These are phyloP conservation scores for Brachionus koreanus DNA, from an alignment of 1,140 invertebrate genomes.

Conservation along the genomic window DNA sequence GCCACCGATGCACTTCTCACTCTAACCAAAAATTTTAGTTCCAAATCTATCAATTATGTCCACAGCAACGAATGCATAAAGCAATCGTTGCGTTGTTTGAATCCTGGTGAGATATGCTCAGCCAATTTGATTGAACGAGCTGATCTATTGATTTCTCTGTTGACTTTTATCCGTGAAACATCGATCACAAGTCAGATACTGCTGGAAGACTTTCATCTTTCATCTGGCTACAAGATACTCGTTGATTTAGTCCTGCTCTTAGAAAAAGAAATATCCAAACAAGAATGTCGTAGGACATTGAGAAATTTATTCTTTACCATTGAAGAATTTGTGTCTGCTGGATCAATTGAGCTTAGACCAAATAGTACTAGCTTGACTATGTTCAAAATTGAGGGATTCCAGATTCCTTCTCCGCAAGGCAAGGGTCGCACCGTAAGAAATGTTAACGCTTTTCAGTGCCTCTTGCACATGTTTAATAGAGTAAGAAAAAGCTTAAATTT, in stretches of 20 bases:
- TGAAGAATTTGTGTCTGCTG: conserved; percentile 76
- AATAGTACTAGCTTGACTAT: conserved; percentile 68
- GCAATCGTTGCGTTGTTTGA: background rate
- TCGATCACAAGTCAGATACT: background rate
- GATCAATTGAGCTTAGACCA: conserved; percentile 74
- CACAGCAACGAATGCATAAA: conserved; percentile 12
- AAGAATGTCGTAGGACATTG: conserved; percentile 51
- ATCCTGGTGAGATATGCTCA: conserved; percentile 33
- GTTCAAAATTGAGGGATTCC: conserved; percentile 87
- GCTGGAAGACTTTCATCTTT: conserved; percentile 31
- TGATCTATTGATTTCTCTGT: conserved; percentile 14
- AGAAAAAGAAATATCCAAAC: conserved; percentile 50
- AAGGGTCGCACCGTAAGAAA: conserved; percentile 75
- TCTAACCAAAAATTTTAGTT: conserved; percentile 12
- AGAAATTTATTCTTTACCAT: conserved; percentile 44
- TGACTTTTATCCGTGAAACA: conserved; percentile 22
- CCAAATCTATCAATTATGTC: conserved; percentile 28
- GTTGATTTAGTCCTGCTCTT: conserved; percentile 50
- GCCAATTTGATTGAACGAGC: conserved; percentile 33
- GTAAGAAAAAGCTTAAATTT: conserved; percentile 56
- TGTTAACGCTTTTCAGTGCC: conserved; percentile 87
- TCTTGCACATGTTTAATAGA: conserved; percentile 87
- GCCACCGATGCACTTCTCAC: conserved; percentile 36
- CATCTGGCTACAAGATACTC: background rate
- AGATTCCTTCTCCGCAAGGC: conserved; percentile 79